phyloP scores from a whole-genome alignment of 2,888 invertebrate species.

The Leptinotarsa tumamoca region DNA sequence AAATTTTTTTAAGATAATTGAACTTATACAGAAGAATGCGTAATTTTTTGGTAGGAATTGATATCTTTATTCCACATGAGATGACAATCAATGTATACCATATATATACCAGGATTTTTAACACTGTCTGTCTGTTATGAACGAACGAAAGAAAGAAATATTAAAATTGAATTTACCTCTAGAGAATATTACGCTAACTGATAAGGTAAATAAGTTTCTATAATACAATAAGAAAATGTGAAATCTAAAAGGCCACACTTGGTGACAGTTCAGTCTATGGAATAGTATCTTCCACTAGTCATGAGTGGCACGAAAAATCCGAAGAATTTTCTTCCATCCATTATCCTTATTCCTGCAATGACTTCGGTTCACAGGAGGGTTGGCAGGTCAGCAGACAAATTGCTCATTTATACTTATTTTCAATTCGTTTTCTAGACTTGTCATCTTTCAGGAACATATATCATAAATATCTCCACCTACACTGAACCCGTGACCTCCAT shows the following conservation, averaged over 20 bases:
- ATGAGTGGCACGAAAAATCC: background rate
- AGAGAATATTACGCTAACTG: too few relatives aligned
- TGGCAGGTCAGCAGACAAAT: constrained; percentile 40
- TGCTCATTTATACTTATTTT: constrained; percentile 43
- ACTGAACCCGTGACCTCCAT: constrained; percentile 44
- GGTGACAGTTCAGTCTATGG: background rate
- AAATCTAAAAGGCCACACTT: background rate
- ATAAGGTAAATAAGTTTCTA: too few relatives aligned
- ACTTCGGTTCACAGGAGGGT: constrained; percentile 25
- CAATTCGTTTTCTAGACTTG: constrained; percentile 39
- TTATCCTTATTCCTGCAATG: constrained; percentile 16
- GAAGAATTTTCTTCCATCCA: constrained; percentile 6
- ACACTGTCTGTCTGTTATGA: too few relatives aligned
- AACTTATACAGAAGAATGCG: too few relatives aligned
- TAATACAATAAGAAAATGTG: too few relatives aligned
- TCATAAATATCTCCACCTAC: constrained; percentile 46
- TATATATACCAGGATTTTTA: too few relatives aligned
- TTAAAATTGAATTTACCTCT: too few relatives aligned
- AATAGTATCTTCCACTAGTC: background rate
- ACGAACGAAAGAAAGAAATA: too few relatives aligned
- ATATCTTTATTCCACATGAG: too few relatives aligned
- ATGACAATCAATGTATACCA: too few relatives aligned
- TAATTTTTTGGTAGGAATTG: too few relatives aligned
- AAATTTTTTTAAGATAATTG: too few relatives aligned
- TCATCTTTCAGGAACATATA: constrained; percentile 43